Base-by-base conservation (phyloP, 2,888 invertebrate species). In the Lissocephala sabroskyi region DNA sequence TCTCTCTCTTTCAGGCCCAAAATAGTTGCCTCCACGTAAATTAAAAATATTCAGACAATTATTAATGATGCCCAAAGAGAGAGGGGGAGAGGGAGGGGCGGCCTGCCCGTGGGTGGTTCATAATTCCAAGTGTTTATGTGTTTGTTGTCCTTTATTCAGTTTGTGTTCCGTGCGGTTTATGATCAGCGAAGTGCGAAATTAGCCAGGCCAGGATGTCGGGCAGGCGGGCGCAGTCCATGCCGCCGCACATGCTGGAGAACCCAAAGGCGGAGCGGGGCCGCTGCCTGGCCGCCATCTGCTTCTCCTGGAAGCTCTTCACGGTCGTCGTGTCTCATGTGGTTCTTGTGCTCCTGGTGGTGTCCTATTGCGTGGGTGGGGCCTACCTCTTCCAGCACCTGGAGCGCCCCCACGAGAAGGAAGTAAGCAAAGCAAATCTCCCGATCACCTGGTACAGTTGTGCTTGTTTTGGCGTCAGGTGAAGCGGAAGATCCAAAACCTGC, bases 241-340 rank as follows among this genome's bases (percentile, higher is more conserved):
- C 84, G 43, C 63, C 83, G 26, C 80, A 79, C 59, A 80, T 81
- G 74, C 29, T 79, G 59, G 80, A 81, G 40, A 65, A 71, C 18
- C 49, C 42, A 3, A 84, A 83, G 52, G 82, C 79, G 43, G 53
- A 71, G 32, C 79, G 84, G 13, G 80, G 84, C 35, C 78, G 80
- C 52, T 85, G 84, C 49, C 71, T 82, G 45, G 66, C 82, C 2
- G 80, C 80, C 52, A 81, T 85, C 53, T 85, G 85, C 48, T 79
- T 84, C 50, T 85, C 91, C 36, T 93, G 93, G 90, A 91, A 92
- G 85, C 89, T 93, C 36, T 89, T 92, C 81, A 92, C 93, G 45
- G 95, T 94, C 85, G 88, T 96, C 65, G 92, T 95, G 80, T 94
- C 94, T 0, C 96, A 96, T 86, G 91, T 95, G 75, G 91, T 94